Percentiles rank a stretch among this genome's conserved stretches.
These are phyloP conservation scores for Ceratina calcarata DNA, from an alignment of 1,140 invertebrate genomes.

Conservation along the genomic window DNA sequence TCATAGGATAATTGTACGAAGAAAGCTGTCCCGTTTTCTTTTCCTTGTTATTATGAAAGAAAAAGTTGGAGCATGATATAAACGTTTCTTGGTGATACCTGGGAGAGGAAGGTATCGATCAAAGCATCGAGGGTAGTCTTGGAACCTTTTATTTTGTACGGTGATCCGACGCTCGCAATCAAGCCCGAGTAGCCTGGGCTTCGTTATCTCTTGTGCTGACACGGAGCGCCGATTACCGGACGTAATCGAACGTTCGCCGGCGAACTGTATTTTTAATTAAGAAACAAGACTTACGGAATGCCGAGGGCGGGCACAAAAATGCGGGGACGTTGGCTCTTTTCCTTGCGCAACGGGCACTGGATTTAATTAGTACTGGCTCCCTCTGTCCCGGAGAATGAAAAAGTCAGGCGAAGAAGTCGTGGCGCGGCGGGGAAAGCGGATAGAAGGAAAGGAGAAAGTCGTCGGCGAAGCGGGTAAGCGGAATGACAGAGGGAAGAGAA, in stretches of 20 bases:
- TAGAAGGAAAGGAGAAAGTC: neutral
- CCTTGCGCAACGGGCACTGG: slow-evolving; percentile 49
- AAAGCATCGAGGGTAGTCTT: neutral
- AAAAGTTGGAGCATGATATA: neutral
- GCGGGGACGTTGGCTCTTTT: slow-evolving; percentile 49
- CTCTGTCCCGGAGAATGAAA: slow-evolving; percentile 38
- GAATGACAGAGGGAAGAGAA: neutral
- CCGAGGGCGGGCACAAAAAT: slow-evolving; percentile 45
- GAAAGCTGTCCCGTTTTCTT: no score
- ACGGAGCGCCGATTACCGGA: neutral
- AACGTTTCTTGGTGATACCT: neutral
- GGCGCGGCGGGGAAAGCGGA: neutral
- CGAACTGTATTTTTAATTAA: slow-evolving; percentile 61
- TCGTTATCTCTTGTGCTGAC: slow-evolving; percentile 11
- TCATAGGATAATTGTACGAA: no score
- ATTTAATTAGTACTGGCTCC: slow-evolving; percentile 67
- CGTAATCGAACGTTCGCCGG: slow-evolving; percentile 9
- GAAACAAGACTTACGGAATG: slow-evolving; percentile 43
- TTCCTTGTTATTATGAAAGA: neutral
- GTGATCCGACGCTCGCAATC: neutral
- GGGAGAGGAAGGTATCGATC: neutral
- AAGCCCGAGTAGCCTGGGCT: neutral
- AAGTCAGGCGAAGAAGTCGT: slow-evolving; percentile 8
- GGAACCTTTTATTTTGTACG: slow-evolving; percentile 2
- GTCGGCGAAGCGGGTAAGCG: neutral